These are phyloP conservation scores for Rhodophaea formosa DNA, from an alignment of 2,888 invertebrate species.

Conservation along the genomic window DNA sequence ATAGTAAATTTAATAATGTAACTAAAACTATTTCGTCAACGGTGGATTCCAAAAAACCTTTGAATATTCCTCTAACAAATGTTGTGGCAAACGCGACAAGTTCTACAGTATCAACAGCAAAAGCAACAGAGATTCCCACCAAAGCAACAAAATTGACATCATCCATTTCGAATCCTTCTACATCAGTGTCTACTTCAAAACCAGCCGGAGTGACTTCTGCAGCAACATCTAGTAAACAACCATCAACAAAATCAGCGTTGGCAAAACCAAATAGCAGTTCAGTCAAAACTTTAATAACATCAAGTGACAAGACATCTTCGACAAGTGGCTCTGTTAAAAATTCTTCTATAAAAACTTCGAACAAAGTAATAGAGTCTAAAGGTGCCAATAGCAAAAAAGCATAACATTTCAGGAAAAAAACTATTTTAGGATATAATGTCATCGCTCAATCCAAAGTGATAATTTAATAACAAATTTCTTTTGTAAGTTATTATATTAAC, in stretches of 20 bases:
- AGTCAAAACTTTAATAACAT: constrained; percentile 12
- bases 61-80: neutral
- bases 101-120: neutral
- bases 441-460: constrained; percentile 54
- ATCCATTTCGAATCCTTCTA: neutral
- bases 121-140: neutral
- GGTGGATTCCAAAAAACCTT: neutral
- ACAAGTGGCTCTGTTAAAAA: constrained; percentile 16
- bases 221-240: constrained; percentile 16
- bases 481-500: neutral
- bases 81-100: neutral
- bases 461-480: constrained; percentile 28
- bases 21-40: constrained; percentile 3
- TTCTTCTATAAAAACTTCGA: constrained; percentile 21
- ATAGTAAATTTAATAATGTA: neutral
- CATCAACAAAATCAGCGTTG: constrained; percentile 25
- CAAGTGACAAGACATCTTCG: constrained; percentile 8
- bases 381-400: constrained; percentile 41
- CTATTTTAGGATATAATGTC: constrained; percentile 38
- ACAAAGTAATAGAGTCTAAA: constrained; percentile 37
- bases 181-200: neutral
- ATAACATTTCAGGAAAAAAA: constrained; percentile 36
- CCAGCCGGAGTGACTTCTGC: neutral
- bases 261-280: constrained; percentile 11
- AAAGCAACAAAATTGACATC: neutral